Evolutionary conservation across 2,797 vertebrate genomes (phyloP), one percentile per base, ranked within the genome.

Genomic region (Trachops cirrhosus): DNA sequence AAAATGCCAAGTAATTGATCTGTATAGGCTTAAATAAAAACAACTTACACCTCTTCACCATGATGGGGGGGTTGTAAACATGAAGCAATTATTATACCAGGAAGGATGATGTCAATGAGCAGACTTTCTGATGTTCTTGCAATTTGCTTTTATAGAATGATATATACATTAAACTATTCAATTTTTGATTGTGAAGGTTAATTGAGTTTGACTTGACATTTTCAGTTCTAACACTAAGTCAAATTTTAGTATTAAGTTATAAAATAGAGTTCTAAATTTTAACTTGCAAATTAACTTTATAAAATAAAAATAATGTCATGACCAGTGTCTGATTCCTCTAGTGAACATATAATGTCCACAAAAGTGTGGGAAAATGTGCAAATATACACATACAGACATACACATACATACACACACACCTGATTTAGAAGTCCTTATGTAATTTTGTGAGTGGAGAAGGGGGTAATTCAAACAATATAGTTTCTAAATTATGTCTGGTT

Each of bases 21-120:
- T 80, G 29, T 59, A 54, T 74, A 88, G 26, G 18, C 48, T 97
- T 95, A 92, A 75, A 79, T 96, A 48, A 79, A 97, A 95, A 24
- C 68, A 97, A 95, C n/a, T 82, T 95, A 95, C 80, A 97, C 86
- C 91, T 97, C 85, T 87, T 95, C 94, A 88, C 94, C 78, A 92
- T 70, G 44, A 6, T 8, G 10, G 16, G 10, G 22, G 29, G 64
- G 24, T 79, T 79, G 3, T 82, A 97, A 96, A 97, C 96, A 97
- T 93, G 96, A 97, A 92, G 19, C 14, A 54, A 97, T 97, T 97
- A 93, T 79, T 97, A 95, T 73, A 67, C 34, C 52, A 91, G 37
- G 16, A 87, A 92, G 9, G 18, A 84, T 77, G 24, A 32, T 95
- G 22, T 73, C 94, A 95, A 94, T 75, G 32, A 67, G 92, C 79